Conservation (phyloP, 2,113 vertebrate species). For the Thermophis baileyi region DNA sequence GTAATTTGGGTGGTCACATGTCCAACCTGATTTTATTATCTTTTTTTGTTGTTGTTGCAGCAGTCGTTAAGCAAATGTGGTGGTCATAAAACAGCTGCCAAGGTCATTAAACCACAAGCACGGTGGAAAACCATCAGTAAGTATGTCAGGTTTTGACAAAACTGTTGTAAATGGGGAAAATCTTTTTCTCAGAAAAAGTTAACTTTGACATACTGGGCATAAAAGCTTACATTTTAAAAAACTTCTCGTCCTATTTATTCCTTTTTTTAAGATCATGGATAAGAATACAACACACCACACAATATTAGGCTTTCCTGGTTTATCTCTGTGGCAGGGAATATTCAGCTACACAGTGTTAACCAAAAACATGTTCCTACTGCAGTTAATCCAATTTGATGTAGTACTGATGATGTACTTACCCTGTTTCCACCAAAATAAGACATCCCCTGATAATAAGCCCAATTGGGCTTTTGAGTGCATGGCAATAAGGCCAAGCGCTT, state of each 20-base stretch:
- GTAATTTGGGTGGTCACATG: too few species aligned
- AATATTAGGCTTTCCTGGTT: not conserved
- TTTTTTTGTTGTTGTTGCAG: too few species aligned
- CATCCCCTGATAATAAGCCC: too few species aligned
- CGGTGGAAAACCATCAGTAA: too few species aligned
- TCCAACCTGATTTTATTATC: too few species aligned
- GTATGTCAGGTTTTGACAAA: too few species aligned
- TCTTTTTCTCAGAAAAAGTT: not conserved
- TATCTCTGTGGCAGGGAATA: not conserved
- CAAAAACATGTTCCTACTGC: not conserved
- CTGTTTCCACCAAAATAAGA: too few species aligned
- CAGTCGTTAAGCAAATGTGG: too few species aligned
- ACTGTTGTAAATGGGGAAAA: constrained; percentile 32
- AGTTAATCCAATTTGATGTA: not conserved
- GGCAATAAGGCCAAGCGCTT: too few species aligned
- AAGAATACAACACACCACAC: not conserved
- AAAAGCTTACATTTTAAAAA: not conserved
- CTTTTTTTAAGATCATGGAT: not conserved
- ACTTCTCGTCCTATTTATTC: not conserved
- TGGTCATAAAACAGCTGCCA: too few species aligned
- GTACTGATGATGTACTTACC: not conserved
- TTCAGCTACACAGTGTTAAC: not conserved
- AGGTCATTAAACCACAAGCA: too few species aligned
- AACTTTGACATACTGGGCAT: not conserved
- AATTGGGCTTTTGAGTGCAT: too few species aligned